Percentiles rank a stretch among this genome's conserved stretches.
Evolutionary conservation across 2,888 invertebrate species (phyloP).

Genomic region (Apantesis nais): DNA sequence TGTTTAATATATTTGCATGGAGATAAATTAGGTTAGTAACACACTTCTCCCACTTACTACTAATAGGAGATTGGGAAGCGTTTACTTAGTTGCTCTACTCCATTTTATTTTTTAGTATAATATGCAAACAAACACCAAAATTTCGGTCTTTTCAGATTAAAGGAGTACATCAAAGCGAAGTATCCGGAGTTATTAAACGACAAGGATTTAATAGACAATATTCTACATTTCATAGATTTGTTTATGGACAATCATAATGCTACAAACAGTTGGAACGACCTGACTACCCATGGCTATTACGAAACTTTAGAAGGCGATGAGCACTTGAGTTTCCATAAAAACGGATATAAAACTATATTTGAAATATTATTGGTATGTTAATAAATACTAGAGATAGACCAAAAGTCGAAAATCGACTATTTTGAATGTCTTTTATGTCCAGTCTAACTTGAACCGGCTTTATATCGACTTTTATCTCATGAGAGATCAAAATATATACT

Average conservation of each 20-base stretch:
- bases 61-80: too few species aligned
- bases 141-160: constrained; percentile 49
- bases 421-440: too few species aligned
- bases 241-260: constrained; percentile 60
- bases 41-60: too few species aligned
- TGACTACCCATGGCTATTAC: constrained; percentile 53
- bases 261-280: constrained; percentile 64
- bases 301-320: constrained; percentile 56
- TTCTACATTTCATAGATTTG: constrained; percentile 57
- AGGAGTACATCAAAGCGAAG: constrained; percentile 50
- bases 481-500: too few species aligned
- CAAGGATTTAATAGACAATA: constrained; percentile 52
- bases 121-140: too few species aligned
- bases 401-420: too few species aligned
- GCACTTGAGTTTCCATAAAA: constrained; percentile 62
- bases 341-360: constrained; percentile 66
- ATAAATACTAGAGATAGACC: neutral
- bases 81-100: too few species aligned
- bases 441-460: too few species aligned
- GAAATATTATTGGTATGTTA: constrained; percentile 55
- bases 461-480: too few species aligned
- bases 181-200: constrained; percentile 54
- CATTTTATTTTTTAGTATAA: too few species aligned
- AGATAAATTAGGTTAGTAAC: too few species aligned
- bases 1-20: too few species aligned